phyloP scores from a whole-genome alignment of 2,113 vertebrate genomes.

The Semnornis frantzii region DNA sequence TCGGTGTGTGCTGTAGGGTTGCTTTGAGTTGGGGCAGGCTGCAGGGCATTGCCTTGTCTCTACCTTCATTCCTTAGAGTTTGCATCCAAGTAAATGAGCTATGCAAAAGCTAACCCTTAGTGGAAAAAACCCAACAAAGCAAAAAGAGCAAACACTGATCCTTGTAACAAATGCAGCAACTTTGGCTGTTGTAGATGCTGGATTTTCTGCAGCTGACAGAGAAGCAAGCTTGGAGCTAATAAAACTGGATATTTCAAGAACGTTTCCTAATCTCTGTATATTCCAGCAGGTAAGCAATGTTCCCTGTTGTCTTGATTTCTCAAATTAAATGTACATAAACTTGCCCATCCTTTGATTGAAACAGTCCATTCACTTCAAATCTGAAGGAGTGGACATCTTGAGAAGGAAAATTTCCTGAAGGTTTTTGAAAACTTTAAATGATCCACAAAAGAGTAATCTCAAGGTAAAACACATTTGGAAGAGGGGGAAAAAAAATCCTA shows the following conservation, averaged over 20 bases:
- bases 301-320: background rate
- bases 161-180: background rate
- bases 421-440: background rate
- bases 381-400: background rate
- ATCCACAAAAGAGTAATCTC: background rate
- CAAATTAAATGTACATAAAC: background rate
- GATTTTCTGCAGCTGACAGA: slow-evolving; percentile 86
- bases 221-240: slow-evolving; percentile 96
- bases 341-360: background rate
- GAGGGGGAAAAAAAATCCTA: rapidly evolving
- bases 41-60: background rate
- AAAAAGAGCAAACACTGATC: rapidly evolving
- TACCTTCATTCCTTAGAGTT: background rate
- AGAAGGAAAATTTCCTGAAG: background rate
- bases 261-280: slow-evolving; percentile 94
- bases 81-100: background rate
- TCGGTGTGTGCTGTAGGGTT: background rate
- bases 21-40: background rate
- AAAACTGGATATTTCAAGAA: slow-evolving; percentile 97
- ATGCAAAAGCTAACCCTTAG: background rate
- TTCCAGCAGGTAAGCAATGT: slow-evolving; percentile 89
- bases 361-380: background rate
- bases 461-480: background rate
- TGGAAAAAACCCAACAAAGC: too few relatives aligned
- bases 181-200: slow-evolving; percentile 77